These are phyloP conservation scores for Centroberyx gerrardi DNA, from an alignment of 2,797 vertebrate genomes.

Conservation along the genomic window DNA sequence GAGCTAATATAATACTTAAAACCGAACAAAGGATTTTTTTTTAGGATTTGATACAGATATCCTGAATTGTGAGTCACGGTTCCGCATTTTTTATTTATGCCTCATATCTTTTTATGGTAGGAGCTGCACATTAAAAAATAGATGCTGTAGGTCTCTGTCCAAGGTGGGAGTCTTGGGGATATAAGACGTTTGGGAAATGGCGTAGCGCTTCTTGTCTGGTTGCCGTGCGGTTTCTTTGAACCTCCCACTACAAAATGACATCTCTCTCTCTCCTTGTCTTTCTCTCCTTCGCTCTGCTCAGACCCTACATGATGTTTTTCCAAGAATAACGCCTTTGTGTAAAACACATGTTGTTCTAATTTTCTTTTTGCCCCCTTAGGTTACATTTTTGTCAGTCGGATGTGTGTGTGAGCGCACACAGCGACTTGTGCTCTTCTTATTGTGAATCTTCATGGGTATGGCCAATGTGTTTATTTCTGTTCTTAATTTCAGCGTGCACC, in stretches of 20 bases:
- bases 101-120: neutral
- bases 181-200: neutral
- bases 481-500: slow-evolving; percentile 33
- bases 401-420: slow-evolving; percentile 45
- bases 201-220: slow-evolving; percentile 22
- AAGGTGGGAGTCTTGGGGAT: slow-evolving; percentile 9
- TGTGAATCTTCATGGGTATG: slow-evolving; percentile 27
- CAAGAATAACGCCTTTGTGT: slow-evolving; percentile 81
- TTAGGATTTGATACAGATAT: neutral
- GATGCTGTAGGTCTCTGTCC: neutral
- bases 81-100: neutral
- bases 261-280: slow-evolving; percentile 42
- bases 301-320: slow-evolving; percentile 65
- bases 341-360: slow-evolving; percentile 87
- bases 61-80: neutral
- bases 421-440: slow-evolving; percentile 49
- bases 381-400: slow-evolving; percentile 69
- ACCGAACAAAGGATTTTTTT: slow-evolving; percentile 2
- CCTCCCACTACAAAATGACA: slow-evolving; percentile 59
- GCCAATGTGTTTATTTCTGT: neutral
- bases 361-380: slow-evolving; percentile 86
- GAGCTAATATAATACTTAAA: neutral
- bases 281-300: slow-evolving; percentile 36
- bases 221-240: slow-evolving; percentile 88
- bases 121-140: neutral